Conservation (phyloP, 2,113 vertebrate species). For the Aegithalos caudatus region DNA sequence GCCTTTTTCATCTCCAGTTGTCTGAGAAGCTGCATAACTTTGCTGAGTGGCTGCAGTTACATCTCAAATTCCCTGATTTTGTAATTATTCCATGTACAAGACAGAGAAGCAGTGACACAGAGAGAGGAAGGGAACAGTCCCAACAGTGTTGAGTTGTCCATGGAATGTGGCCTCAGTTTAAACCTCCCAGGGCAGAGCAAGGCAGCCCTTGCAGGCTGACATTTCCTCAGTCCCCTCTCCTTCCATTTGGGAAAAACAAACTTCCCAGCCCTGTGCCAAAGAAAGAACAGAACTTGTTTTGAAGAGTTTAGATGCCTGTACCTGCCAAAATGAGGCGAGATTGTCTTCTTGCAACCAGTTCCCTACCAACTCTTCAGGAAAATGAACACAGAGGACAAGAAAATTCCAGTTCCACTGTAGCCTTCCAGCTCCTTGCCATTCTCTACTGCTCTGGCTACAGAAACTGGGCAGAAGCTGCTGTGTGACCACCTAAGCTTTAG, state of each 20-base stretch:
- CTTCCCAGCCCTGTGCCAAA: not conserved
- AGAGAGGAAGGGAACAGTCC: not conserved
- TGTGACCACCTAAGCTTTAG: not conserved
- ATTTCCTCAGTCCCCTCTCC: not conserved
- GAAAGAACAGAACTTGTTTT: not conserved
- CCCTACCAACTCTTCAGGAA: not conserved
- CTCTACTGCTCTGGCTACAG: not conserved
- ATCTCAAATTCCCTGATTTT: not conserved
- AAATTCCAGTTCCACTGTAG: not conserved
- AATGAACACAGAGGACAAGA: not conserved
- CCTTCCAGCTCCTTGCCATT: not conserved
- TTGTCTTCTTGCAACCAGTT: not conserved
- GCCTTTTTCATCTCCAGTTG: not conserved
- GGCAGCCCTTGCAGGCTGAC: not conserved
- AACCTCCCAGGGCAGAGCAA: not conserved
- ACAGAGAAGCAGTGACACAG: not conserved
- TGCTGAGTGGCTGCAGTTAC: not conserved
- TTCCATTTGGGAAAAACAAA: not conserved
- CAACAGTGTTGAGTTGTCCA: not conserved
- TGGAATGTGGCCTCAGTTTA: not conserved
- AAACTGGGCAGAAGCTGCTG: not conserved
- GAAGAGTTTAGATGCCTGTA: not conserved
- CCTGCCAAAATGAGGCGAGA: not conserved
- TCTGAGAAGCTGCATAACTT: not conserved
- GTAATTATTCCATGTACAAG: not conserved